A percentile compares a stretch with the other conserved stretches of the same genome.
Conservation (phyloP, 2,113 vertebrate species). For the Amphilophus citrinellus region DNA sequence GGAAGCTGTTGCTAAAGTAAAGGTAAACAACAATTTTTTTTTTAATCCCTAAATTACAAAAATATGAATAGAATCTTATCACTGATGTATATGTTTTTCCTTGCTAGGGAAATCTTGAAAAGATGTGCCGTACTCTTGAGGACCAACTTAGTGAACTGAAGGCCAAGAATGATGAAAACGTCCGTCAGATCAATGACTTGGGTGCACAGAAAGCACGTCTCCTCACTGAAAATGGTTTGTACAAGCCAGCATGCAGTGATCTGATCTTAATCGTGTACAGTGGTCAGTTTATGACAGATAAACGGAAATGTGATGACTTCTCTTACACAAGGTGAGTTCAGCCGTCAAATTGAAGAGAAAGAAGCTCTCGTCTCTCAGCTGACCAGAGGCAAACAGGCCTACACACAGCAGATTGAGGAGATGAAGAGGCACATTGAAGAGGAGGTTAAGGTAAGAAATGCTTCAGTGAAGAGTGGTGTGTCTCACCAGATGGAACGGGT, state of each 20-base stretch:
- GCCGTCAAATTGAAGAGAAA: constrained; percentile 87
- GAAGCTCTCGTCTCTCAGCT: constrained; percentile 87
- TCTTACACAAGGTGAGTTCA: constrained; percentile 76
- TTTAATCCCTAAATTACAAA: neutral
- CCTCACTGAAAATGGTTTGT: constrained; percentile 69
- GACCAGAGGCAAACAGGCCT: constrained; percentile 76
- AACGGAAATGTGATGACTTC: neutral
- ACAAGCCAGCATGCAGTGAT: neutral
- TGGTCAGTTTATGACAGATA: neutral
- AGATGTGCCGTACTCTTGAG: constrained; percentile 71
- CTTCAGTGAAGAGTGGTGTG: neutral
- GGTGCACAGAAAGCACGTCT: constrained; percentile 66
- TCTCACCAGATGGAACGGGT: neutral
- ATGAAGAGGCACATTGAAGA: constrained; percentile 74
- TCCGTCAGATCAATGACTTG: constrained; percentile 67
- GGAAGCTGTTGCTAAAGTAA: constrained; percentile 70
- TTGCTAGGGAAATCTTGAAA: constrained; percentile 69
- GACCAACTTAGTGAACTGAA: constrained; percentile 74
- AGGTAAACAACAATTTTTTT: constrained; percentile 36
- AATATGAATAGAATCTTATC: neutral
- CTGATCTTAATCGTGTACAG: neutral
- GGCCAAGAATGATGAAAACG: constrained; percentile 70
- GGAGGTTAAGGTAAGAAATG: constrained; percentile 68
- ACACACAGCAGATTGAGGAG: constrained; percentile 80
- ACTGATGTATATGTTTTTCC: neutral